phyloP scores from a whole-genome alignment of 2,113 vertebrate species.

The Ictalurus punctatus region DNA sequence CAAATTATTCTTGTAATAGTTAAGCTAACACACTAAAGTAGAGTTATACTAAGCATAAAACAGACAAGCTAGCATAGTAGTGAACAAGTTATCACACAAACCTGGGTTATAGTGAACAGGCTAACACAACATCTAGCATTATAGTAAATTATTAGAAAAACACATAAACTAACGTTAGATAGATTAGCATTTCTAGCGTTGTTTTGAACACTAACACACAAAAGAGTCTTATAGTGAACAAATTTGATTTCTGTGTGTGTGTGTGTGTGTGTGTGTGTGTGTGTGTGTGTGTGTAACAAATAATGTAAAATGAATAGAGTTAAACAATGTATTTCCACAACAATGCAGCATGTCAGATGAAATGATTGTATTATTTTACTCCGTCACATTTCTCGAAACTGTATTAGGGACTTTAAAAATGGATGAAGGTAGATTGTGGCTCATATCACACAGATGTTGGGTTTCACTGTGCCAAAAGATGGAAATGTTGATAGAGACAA shows the following conservation, averaged over 20 bases:
- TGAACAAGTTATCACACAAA: background rate
- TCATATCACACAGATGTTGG: background rate
- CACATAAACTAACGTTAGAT: background rate
- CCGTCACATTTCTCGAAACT: background rate
- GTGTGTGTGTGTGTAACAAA: background rate
- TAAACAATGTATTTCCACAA: background rate
- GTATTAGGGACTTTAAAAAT: background rate
- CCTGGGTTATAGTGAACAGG: background rate
- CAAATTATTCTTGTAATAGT: background rate
- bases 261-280: no score
- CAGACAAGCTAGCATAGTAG: no score
- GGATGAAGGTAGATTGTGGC: background rate
- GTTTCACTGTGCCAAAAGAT: background rate
- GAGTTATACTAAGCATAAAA: background rate
- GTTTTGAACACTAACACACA: background rate
- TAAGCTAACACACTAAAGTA: no score
- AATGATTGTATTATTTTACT: background rate
- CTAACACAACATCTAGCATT: background rate
- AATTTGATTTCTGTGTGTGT: no score
- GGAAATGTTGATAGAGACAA: background rate
- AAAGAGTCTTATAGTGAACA: background rate
- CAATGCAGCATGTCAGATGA: background rate
- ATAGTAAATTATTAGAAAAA: background rate
- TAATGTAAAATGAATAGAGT: background rate
- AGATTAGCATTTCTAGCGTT: background rate